phyloP scores from a whole-genome alignment of 2,888 invertebrate genomes.

The Prosapia bicincta region DNA sequence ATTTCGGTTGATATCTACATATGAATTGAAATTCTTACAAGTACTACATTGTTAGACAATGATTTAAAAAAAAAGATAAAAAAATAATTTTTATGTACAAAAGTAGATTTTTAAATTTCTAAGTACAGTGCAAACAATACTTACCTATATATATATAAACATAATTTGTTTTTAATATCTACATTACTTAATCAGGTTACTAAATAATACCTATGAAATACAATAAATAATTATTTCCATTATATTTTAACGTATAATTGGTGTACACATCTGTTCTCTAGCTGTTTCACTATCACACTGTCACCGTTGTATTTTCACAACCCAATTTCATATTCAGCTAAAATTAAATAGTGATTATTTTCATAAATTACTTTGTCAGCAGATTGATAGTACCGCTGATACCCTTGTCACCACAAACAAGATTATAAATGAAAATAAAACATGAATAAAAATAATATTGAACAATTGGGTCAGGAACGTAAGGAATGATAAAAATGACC shows the following conservation, averaged over 20 bases:
- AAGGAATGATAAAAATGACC: background rate
- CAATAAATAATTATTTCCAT: background rate
- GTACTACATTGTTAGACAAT: background rate
- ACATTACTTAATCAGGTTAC: background rate
- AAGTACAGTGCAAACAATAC: background rate
- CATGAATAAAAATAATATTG: background rate
- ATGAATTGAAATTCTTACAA: conserved; percentile 8
- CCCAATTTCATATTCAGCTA: background rate
- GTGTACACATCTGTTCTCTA: background rate
- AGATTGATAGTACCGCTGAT: background rate
- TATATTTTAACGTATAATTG: background rate
- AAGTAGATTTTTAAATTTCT: background rate
- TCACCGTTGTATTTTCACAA: background rate
- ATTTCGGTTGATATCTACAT: conserved; percentile 15
- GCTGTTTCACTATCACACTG: background rate
- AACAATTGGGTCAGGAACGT: background rate
- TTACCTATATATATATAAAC: background rate
- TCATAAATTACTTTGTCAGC: no score
- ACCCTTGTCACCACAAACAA: background rate
- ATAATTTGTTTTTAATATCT: background rate
- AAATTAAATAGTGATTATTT: background rate
- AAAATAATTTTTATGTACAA: background rate
- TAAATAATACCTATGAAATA: background rate
- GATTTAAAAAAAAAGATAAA: background rate
- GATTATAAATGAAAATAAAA: background rate